These are phyloP conservation scores for Papilio xuthus DNA, from an alignment of 1,140 invertebrate genomes.

Conservation along the genomic window DNA sequence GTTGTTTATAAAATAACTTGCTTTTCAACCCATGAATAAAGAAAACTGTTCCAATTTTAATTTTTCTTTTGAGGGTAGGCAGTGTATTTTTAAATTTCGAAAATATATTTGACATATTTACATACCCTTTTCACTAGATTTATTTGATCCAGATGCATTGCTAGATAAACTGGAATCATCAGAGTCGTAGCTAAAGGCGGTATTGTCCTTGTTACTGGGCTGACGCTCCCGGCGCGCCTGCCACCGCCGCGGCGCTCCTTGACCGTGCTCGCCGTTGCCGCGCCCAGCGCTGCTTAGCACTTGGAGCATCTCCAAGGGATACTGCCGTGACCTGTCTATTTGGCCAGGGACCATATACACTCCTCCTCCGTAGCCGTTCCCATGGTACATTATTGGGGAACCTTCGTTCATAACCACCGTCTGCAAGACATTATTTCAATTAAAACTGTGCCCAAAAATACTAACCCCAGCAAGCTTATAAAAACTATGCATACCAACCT, in stretches of 20 bases:
- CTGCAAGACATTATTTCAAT: conserved; percentile 48
- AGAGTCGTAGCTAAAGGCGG: conserved; percentile 76
- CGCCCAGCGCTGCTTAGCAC: conserved; percentile 49
- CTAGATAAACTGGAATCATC: conserved; percentile 80
- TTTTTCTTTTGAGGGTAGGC: conserved; percentile 22
- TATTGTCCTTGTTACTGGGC: conserved; percentile 53
- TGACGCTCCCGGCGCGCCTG: conserved; percentile 59
- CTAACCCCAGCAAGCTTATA: conserved; percentile 32
- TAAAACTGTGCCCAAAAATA: conserved; percentile 25
- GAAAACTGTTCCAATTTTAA: background rate
- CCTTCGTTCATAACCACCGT: conserved; percentile 68
- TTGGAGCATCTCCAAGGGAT: conserved; percentile 58
- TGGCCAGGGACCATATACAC: conserved; percentile 62
- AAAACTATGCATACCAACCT: conserved; percentile 60
- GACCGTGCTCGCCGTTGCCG: conserved; percentile 51
- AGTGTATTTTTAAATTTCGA: conserved; percentile 13
- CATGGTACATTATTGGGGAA: conserved; percentile 67
- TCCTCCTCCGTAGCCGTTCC: conserved; percentile 56
- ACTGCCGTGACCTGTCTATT: conserved; percentile 57
- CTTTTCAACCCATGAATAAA: background rate
- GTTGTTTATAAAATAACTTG: background rate
- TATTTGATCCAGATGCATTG: conserved; percentile 75
- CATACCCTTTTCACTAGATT: conserved; percentile 75
- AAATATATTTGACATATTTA: conserved; percentile 29
- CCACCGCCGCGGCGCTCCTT: conserved; percentile 64